Conservation (phyloP, 2,797 vertebrate genomes). For the Etheostoma perlongum region DNA sequence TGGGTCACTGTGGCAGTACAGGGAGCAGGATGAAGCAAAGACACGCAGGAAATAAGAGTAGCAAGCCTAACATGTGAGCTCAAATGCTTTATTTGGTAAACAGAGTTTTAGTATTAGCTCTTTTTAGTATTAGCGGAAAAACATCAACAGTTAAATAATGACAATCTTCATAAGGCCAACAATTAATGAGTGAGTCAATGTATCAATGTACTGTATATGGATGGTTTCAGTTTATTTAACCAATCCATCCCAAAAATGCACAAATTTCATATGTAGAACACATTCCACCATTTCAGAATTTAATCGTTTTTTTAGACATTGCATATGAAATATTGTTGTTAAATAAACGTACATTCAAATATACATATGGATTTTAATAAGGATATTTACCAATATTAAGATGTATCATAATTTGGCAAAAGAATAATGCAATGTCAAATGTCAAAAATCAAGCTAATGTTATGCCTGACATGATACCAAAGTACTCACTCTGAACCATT, state of each 20-base stretch:
- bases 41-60: background rate
- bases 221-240: background rate
- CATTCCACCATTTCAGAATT: no score
- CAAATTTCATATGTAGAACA: background rate
- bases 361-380: background rate
- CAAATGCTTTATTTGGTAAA: conserved; percentile 5
- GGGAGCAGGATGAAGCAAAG: conserved; percentile 33
- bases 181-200: background rate
- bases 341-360: background rate
- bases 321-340: background rate
- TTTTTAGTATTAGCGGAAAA: background rate
- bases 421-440: background rate
- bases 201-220: background rate
- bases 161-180: background rate
- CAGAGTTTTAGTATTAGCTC: background rate
- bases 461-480: background rate
- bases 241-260: no score
- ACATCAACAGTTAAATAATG: background rate
- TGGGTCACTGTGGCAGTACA: conserved; percentile 49
- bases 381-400: background rate
- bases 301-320: background rate
- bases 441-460: background rate
- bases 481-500: background rate
- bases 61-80: conserved; percentile 70
- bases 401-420: background rate